Conservation (phyloP, 2,113 vertebrate species). For the Anthoscopus minutus region DNA sequence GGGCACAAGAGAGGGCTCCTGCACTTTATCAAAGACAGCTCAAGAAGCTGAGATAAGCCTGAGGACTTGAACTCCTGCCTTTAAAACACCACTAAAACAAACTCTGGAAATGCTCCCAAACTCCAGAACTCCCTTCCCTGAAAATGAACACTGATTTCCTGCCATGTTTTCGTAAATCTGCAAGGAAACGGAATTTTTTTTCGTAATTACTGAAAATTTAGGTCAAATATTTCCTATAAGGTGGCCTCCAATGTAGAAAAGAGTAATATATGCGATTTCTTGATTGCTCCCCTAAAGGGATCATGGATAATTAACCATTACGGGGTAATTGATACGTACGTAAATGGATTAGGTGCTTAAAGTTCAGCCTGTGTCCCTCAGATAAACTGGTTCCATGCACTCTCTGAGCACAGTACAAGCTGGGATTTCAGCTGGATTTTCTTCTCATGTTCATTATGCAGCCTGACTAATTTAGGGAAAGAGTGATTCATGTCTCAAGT, state of each 20-base stretch:
- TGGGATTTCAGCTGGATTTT: not conserved
- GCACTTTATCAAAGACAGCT: not conserved
- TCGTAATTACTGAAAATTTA: not conserved
- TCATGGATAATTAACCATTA: not conserved
- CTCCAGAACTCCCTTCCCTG: not conserved
- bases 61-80: not conserved
- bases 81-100: not conserved
- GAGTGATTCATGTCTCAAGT: not conserved
- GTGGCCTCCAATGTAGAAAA: not conserved
- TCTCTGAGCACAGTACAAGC: not conserved
- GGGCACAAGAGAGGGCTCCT: not conserved
- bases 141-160: accelerated
- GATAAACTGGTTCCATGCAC: not conserved
- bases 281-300: not conserved
- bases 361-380: not conserved
- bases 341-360: not conserved
- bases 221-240: not conserved
- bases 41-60: not conserved
- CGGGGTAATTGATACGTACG: not conserved
- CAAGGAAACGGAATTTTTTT: not conserved
- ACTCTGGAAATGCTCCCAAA: not conserved
- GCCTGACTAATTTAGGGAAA: not conserved
- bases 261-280: not conserved
- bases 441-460: not conserved
- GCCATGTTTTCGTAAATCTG: not conserved